These are phyloP conservation scores for Propithecus perrieri DNA, from an alignment of 2,797 vertebrate species.

Conservation along the genomic window DNA sequence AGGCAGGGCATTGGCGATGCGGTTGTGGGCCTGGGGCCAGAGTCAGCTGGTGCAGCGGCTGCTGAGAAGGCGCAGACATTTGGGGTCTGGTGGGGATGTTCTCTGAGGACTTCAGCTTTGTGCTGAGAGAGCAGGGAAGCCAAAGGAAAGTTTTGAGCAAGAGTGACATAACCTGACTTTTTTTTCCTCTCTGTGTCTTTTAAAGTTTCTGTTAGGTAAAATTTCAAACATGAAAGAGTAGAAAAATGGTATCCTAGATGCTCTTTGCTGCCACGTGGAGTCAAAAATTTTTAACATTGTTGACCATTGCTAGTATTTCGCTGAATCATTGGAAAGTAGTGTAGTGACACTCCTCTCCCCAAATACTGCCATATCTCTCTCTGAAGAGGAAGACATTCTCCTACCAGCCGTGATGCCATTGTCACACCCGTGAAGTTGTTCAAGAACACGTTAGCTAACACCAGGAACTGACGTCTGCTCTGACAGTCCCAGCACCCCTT, in stretches of 20 bases:
- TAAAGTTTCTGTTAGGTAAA: neutral
- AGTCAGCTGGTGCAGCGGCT: too few species aligned
- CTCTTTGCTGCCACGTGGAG: neutral
- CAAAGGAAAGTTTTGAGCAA: neutral
- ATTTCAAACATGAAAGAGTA: neutral
- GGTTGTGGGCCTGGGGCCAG: too few species aligned
- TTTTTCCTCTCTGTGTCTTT: neutral
- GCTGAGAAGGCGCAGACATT: neutral
- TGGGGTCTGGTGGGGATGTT: neutral
- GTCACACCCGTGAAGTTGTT: neutral
- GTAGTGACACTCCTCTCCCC: neutral
- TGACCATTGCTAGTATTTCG: neutral
- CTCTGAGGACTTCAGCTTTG: neutral
- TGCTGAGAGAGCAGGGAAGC: neutral
- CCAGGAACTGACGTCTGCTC: too few species aligned
- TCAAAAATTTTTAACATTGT: neutral
- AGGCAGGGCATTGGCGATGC: neutral
- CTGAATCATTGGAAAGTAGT: neutral
- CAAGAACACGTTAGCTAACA: too few species aligned
- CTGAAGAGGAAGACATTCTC: too few species aligned
- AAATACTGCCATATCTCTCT: neutral
- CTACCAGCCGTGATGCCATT: neutral
- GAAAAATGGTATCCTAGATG: neutral
- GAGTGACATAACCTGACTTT: neutral
- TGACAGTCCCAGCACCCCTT: too few species aligned